Evolutionary conservation across 2,113 vertebrate genomes (phyloP).

Genomic region (Otis tarda): DNA sequence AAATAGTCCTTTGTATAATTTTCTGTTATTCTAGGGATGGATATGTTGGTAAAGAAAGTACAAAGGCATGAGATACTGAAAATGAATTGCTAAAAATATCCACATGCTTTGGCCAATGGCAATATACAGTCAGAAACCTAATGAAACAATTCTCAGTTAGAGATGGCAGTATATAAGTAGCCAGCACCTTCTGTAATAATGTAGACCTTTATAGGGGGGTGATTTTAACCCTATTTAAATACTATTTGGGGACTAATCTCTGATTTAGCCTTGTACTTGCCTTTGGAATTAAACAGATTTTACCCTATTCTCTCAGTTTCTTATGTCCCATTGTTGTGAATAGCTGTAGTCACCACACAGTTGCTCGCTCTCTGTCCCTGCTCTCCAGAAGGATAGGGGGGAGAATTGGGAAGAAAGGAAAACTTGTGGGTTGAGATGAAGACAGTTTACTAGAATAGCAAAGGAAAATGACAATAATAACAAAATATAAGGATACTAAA

Average conservation of each 20-base stretch:
- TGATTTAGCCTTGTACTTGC: background rate
- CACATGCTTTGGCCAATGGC: background rate
- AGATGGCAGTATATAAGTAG: background rate
- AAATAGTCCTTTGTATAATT: background rate
- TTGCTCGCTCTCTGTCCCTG: too few species aligned
- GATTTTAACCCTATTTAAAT: background rate
- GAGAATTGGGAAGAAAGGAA: too few species aligned
- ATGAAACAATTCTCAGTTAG: background rate
- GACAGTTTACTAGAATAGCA: too few species aligned
- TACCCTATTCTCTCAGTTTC: background rate
- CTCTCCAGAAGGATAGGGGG: too few species aligned
- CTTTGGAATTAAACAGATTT: background rate
- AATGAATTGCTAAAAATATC: background rate
- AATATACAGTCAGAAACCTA: background rate
- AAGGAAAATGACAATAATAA: too few species aligned
- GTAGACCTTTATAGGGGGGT: background rate
- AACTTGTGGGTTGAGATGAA: too few species aligned
- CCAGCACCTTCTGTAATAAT: background rate
- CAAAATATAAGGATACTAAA: too few species aligned
- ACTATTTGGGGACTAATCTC: background rate
- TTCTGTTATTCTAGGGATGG: background rate
- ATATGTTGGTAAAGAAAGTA: background rate
- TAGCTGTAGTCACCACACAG: too few species aligned
- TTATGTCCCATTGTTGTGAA: background rate
- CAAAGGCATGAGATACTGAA: background rate